Conservation (phyloP, 2,797 vertebrate genomes). For the Lates japonicus region DNA sequence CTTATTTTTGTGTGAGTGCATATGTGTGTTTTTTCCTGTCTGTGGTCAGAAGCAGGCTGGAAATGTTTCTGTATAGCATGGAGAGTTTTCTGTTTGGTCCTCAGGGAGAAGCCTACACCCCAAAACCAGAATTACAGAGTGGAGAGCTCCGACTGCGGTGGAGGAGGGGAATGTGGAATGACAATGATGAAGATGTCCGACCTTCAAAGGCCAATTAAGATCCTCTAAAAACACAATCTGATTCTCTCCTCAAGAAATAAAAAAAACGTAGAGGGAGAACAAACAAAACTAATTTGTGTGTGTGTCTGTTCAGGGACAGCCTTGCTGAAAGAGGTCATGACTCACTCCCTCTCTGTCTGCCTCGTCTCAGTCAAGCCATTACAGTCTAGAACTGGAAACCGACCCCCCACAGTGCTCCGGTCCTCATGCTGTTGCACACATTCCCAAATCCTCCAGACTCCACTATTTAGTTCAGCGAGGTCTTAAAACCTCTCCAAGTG, state of each 20-base stretch:
- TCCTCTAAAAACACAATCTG: conserved; percentile 1
- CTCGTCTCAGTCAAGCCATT: conserved; percentile 10
- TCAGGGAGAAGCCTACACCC: conserved; percentile 56
- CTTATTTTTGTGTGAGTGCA: conserved; percentile 41
- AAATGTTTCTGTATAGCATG: conserved; percentile 34
- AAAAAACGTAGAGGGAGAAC: background rate
- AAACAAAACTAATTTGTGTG: background rate
- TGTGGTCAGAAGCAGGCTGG: conserved; percentile 61
- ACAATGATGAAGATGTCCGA: conserved; percentile 39
- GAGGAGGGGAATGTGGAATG: conserved; percentile 12
- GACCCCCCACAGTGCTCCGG: conserved; percentile 35
- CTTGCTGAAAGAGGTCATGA: conserved; percentile 25
- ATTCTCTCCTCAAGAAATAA: background rate
- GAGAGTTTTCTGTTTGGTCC: conserved; percentile 55
- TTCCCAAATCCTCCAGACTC: conserved; percentile 40
- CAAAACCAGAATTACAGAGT: conserved; percentile 81
- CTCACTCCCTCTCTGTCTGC: conserved; percentile 36
- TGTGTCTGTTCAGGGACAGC: background rate
- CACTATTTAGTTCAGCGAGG: conserved; percentile 22
- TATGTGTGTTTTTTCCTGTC: conserved; percentile 23
- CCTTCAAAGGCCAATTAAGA: conserved; percentile 22
- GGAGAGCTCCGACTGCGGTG: conserved; percentile 26
- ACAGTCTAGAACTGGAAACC: conserved; percentile 5
- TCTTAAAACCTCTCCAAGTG: conserved; percentile 32
- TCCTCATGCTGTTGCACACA: background rate